Evolutionary conservation across 2,888 invertebrate genomes (phyloP), one percentile per base, ranked within the genome.

Genomic region (Cosmorhoe ocellata): DNA sequence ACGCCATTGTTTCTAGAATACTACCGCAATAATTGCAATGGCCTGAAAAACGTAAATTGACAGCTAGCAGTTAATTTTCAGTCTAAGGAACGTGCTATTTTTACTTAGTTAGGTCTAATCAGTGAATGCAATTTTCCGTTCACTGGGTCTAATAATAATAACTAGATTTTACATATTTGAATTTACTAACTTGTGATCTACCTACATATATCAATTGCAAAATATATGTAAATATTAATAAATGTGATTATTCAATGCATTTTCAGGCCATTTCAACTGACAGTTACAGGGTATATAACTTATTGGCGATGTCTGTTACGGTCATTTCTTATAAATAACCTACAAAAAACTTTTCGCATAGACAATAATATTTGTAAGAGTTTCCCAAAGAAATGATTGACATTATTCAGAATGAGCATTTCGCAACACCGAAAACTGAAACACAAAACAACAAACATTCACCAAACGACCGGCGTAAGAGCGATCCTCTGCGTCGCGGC

Each of bases 361-460:
- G 57, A 52, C 54, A 63, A 59, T 58, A 50, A 61, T 63, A 65
- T 49, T 56, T 54, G 27, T 64, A 67, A 70, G 73, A 53, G 74
- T 63, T 67, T 72, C 79, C 73, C 82, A 84, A 84, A 88, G 88
- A 85, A 82, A 88, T 89, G 88, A 88, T 89, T 79, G 74, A 80
- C 88, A 89, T 89, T 89, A 89, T 87, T 89, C 90, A 90, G 89
- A 76, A 74, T 80, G 86, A 83, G 74, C 81, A 77, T 73, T 72
- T 70, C 73, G 74, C 76, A 84, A 85, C 83, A 83, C 81, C 77
- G 69, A 51, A 51, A 84, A 85, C 76, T 75, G 82, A 85, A 88
- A 81, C 84, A 80, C 76, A 82, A 86, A 87, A 83, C 83, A 84
- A 87, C 84, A 85, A 84, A 83, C 84, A 82, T 81, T 66, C 82